phyloP scores from a whole-genome alignment of 2,797 vertebrate species.

The Sebastes miniatus region DNA sequence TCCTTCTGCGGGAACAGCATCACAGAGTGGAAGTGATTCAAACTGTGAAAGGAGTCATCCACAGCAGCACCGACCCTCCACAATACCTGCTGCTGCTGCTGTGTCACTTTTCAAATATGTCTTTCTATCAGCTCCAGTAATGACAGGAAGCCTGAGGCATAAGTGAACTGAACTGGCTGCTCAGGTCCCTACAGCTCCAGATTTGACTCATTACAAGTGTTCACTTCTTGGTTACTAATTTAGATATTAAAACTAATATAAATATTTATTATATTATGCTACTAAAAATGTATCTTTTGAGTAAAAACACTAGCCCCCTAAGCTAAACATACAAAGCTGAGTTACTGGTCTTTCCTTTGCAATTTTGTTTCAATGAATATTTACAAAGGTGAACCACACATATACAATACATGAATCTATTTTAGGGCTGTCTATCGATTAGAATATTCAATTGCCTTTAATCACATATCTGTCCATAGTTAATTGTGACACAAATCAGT shows the following conservation, averaged over 20 bases:
- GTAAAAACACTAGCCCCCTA: too few relatives aligned
- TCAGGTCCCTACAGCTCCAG: background rate
- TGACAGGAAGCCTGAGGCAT: background rate
- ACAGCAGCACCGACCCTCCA: background rate
- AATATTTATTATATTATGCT: too few relatives aligned
- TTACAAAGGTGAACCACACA: too few relatives aligned
- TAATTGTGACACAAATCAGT: too few relatives aligned
- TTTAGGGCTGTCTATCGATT: too few relatives aligned
- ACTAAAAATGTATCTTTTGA: too few relatives aligned
- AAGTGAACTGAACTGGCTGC: background rate
- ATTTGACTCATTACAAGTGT: background rate
- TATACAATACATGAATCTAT: too few relatives aligned
- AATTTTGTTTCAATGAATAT: too few relatives aligned
- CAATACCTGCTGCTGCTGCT: constrained; percentile 14
- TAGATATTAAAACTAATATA: background rate
- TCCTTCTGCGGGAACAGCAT: background rate
- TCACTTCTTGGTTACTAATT: background rate
- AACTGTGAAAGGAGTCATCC: background rate
- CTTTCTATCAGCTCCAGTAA: background rate
- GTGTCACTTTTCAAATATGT: background rate
- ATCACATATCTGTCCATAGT: too few relatives aligned
- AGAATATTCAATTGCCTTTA: rapidly evolving
- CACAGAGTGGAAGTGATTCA: constrained; percentile 6
- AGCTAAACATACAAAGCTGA: rapidly evolving
- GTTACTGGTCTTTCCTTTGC: too few relatives aligned